These are phyloP conservation scores for Numenius phaeopus DNA, from an alignment of 2,797 vertebrate species.

Conservation along the genomic window DNA sequence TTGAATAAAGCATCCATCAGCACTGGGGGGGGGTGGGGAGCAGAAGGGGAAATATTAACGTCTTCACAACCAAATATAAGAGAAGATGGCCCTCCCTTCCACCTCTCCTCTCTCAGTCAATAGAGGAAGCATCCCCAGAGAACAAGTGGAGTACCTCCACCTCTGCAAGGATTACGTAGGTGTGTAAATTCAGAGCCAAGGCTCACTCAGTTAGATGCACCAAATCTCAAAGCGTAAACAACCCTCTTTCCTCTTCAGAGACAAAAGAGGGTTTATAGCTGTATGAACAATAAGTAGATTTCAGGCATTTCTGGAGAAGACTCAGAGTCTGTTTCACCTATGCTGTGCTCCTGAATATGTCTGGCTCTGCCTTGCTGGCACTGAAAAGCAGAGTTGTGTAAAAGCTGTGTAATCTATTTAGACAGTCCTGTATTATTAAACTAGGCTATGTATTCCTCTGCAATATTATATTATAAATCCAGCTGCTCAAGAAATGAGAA, in stretches of 20 bases:
- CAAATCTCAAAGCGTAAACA: neutral
- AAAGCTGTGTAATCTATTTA: neutral
- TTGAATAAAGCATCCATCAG: neutral
- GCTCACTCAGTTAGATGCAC: neutral
- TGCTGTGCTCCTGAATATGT: neutral
- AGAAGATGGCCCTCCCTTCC: neutral
- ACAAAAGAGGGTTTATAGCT: neutral
- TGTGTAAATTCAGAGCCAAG: neutral
- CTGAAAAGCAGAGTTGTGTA: neutral
- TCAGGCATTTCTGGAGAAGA: neutral
- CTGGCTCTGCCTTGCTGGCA: neutral
- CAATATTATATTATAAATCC: neutral
- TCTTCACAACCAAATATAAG: neutral
- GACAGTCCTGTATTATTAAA: neutral
- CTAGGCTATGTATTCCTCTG: neutral
- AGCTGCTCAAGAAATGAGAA: neutral
- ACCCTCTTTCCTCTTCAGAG: neutral
- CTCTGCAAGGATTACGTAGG: neutral
- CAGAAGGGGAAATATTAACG: neutral
- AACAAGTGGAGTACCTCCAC: neutral
- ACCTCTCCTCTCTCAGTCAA: neutral
- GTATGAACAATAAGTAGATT: neutral
- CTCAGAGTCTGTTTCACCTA: neutral
- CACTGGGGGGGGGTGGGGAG: neutral
- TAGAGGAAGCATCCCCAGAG: neutral